Percentiles rank a stretch among this genome's conserved stretches.
phyloP scores from a whole-genome alignment of 2,888 invertebrate genomes.

The Stegana nigrithorax region DNA sequence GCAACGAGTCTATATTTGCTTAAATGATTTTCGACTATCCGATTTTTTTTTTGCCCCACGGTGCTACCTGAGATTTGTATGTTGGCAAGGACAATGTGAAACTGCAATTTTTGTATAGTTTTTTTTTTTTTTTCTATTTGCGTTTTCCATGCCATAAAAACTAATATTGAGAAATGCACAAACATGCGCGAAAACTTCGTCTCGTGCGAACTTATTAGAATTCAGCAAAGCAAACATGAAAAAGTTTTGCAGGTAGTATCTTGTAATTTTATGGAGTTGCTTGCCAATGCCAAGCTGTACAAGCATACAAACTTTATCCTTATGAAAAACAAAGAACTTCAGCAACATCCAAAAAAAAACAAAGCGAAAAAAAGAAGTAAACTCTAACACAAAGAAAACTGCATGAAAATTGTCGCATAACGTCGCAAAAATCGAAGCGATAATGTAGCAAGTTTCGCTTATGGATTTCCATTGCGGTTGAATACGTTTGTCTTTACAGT shows the following conservation, averaged over 20 bases:
- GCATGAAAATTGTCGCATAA: slow-evolving; percentile 50
- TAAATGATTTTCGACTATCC: slow-evolving; percentile 47
- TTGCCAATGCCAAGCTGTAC: neutral
- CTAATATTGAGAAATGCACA: slow-evolving; percentile 42
- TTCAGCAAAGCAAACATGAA: slow-evolving; percentile 32
- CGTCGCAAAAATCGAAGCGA: slow-evolving; percentile 59
- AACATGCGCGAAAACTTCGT: slow-evolving; percentile 28
- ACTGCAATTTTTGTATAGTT: slow-evolving; percentile 6
- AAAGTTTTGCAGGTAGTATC: slow-evolving; percentile 41
- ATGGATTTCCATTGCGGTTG: slow-evolving; percentile 43
- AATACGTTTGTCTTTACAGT: slow-evolving; percentile 25
- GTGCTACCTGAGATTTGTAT: slow-evolving; percentile 38
- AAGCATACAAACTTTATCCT: slow-evolving; percentile 1
- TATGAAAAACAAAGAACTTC: slow-evolving; percentile 4
- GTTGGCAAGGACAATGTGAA: neutral
- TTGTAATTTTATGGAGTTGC: slow-evolving; percentile 53
- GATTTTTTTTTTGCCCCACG: slow-evolving; percentile 23
- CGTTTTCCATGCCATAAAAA: slow-evolving; percentile 41
- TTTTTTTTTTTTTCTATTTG: neutral
- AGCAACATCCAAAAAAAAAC: slow-evolving; percentile 6
- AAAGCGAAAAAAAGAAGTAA: slow-evolving; percentile 3
- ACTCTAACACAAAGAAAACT: too few relatives aligned
- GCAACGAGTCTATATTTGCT: slow-evolving; percentile 40
- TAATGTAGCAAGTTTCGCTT: slow-evolving; percentile 46
- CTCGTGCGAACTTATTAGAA: slow-evolving; percentile 56